Conservation (phyloP, 2,113 vertebrate genomes). For the Serinus canaria region DNA sequence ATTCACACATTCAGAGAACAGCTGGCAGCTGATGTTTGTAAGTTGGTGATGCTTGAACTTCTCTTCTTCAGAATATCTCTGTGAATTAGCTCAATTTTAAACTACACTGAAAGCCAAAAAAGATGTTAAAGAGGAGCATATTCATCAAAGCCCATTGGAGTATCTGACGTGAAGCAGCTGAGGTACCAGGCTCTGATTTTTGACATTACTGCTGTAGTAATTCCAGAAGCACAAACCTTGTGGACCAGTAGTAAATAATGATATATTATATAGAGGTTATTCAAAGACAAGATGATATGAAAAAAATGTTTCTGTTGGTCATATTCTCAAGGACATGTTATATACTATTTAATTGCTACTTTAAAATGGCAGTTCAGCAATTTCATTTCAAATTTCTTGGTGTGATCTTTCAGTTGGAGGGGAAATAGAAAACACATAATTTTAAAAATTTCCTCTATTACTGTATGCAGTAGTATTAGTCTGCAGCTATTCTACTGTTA, state of each 20-base stretch:
- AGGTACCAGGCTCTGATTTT: not conserved
- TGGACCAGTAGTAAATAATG: not conserved
- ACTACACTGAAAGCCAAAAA: not conserved
- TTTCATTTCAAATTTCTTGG: not conserved
- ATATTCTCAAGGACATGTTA: not conserved
- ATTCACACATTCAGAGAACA: slow-evolving; percentile 1
- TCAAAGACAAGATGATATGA: not conserved
- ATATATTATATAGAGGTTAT: not conserved
- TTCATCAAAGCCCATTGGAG: not conserved
- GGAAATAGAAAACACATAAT: not conserved
- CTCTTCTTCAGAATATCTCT: not conserved
- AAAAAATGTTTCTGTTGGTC: not conserved
- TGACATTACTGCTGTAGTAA: not conserved
- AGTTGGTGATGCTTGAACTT: not conserved
- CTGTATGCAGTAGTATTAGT: not conserved
- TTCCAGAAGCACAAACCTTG: not conserved
- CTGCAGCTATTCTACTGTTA: not conserved
- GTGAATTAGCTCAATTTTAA: not conserved
- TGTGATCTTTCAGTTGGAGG: not conserved
- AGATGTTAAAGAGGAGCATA: not conserved
- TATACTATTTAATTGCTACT: not conserved
- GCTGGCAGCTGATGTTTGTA: slow-evolving; percentile 13
- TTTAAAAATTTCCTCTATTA: not conserved
- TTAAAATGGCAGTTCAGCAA: not conserved
- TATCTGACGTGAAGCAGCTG: not conserved